Percentiles rank a stretch among this genome's conserved stretches.
Conservation (phyloP, 2,888 invertebrate genomes). For the Drosophila paramelanica region DNA sequence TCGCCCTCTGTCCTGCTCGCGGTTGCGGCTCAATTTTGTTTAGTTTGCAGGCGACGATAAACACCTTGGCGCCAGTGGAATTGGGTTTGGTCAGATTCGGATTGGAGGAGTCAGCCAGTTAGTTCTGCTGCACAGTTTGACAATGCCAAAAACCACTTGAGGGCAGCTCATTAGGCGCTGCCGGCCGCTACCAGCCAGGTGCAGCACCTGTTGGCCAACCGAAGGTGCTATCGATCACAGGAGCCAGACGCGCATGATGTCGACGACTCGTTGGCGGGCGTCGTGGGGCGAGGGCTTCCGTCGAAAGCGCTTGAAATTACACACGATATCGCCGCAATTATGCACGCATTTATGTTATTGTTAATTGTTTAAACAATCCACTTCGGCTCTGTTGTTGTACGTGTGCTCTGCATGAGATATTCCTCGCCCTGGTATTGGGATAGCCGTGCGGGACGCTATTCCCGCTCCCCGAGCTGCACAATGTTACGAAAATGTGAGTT, state of each 20-base stretch:
- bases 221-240: slow-evolving; percentile 7
- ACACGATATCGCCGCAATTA: slow-evolving; percentile 60
- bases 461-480: not conserved
- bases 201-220: slow-evolving; percentile 38
- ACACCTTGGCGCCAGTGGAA: slow-evolving; percentile 71
- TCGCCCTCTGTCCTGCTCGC: slow-evolving; percentile 4
- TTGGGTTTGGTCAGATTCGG: not conserved
- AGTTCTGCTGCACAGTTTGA: slow-evolving; percentile 38
- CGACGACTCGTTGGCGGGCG: slow-evolving; percentile 68
- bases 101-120: not conserved
- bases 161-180: slow-evolving; percentile 5
- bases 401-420: slow-evolving; percentile 55
- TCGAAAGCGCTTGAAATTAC: slow-evolving; percentile 72
- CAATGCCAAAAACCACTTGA: slow-evolving; percentile 49
- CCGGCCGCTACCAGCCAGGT: not conserved
- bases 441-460: not conserved
- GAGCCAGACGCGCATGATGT: slow-evolving; percentile 13
- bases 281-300: slow-evolving; percentile 69
- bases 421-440: not conserved
- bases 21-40: slow-evolving; percentile 56
- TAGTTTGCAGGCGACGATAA: slow-evolving; percentile 74
- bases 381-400: slow-evolving; percentile 36
- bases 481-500: slow-evolving; percentile 54
- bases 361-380: slow-evolving; percentile 76
- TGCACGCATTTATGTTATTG: slow-evolving; percentile 73